Base-by-base conservation (phyloP, 2,113 vertebrate genomes). In the Myocastor coypus region DNA sequence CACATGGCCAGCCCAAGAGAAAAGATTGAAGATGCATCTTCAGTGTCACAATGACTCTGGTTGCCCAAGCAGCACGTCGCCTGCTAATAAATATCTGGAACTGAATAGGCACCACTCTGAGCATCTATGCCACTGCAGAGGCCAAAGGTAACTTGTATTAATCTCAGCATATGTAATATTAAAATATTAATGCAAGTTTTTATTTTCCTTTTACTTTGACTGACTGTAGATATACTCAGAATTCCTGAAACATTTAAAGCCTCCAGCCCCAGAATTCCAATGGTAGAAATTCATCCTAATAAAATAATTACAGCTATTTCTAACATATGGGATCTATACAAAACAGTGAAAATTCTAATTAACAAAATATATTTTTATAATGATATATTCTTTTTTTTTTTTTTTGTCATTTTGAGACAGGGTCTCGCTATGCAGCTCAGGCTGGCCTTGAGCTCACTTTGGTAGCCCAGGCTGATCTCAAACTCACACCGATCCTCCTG, bases 301-400 rank as follows among this genome's bases (percentile, higher is more conserved):
- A 52, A 94, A 94, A 93, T n/a, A 71, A 75, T 83, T 89, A 83
- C 16, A 63, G 78, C 9, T 82, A 89, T 82, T 94, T 59, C 34
- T 87, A 93, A 26, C 37, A 59, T 24, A 68, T 52, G 81, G 24
- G 66, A 89, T 87, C 16, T 77, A 50, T 32, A 46, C 37, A 22
- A 75, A 12, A 3, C 19, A 83, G 50, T 37, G 13, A 30, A 91
- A 90, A 88, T 83, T 94, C 32, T 80, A 82, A 92, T 66, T 59
- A 93, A 5, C 30, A 66, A 40, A 52, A 89, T 63, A 63, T 22
- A 30, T 83, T 32, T 86, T 20, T 69, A 55, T 68, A 95, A 55
- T 69, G 19, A 96, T 88, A 46, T 89, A 95, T 68, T 89, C 20
- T 95, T 71, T n/a, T n/a, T n/a, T n/a, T n/a, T n/a, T n/a, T n/a